Base-by-base conservation (phyloP, 2,113 vertebrate genomes). In the Pica pica region DNA sequence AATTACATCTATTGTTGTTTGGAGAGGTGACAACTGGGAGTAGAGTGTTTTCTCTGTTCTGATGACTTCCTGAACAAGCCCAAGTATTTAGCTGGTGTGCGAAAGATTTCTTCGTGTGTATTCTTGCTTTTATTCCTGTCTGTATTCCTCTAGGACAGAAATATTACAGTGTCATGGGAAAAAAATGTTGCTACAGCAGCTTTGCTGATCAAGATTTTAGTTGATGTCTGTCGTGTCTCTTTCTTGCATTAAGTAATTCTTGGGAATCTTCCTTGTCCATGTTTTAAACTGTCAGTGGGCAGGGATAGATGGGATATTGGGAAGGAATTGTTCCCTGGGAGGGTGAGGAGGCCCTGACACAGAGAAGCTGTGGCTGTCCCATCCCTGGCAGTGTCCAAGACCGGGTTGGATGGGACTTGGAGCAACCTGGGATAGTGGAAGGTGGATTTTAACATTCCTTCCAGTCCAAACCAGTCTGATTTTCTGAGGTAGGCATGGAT, bases 381-480 rank as follows among this genome's bases (percentile, higher is more conserved):
- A 61, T 60, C 69, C 69, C 78, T 75, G 69, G 39, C 0, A 69
- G n/a, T 76, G 70, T 0, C 61, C 55, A 31, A 61, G 63, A 26
- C 11, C 30, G 55, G 79, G 46, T 0, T 83, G 47, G 61, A 26
- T 11, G 12, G 16, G 46, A 6, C 28, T 60, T 12, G 46, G 61
- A 61, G n/a, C 26, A 76, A 0, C 30, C 30, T 76, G 79, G 30
- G 26, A 10, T 0, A 12, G 13, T 41, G 20, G 20, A 0, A 53
- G 7, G n/a, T 46, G 15, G 15, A 5, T 55, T 49, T 80, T 31
- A 6, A 16, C 3, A 19, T 44, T 28, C 52, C 7, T 74, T 61
- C 28, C 16, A n/a, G 19, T 26, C 21, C 42, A 33, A 65, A 50
- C 7, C 37, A n/a, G 9, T n/a, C 16, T 30, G 69, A 60, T 83